Conservation (phyloP, 2,797 vertebrate genomes). For the Heliangelus exortis region DNA sequence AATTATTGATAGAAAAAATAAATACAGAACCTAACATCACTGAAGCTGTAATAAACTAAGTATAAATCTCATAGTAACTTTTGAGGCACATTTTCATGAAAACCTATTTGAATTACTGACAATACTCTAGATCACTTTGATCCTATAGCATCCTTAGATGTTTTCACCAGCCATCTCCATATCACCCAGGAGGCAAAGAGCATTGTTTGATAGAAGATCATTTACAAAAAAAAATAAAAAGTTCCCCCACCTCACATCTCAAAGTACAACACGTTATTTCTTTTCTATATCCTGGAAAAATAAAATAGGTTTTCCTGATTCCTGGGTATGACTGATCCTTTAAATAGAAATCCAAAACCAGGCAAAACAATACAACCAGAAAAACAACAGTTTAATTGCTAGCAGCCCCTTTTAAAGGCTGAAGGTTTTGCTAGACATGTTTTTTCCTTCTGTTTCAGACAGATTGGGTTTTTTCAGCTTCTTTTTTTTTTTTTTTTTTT, state of each 20-base stretch:
- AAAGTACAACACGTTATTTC: background rate
- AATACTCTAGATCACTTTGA: background rate
- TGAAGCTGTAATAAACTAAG: background rate
- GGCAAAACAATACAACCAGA: background rate
- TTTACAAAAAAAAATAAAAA: background rate
- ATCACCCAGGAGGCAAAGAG: background rate
- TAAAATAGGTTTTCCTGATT: background rate
- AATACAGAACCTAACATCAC: background rate
- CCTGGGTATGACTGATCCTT: background rate
- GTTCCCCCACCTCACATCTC: background rate
- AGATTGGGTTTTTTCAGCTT: background rate
- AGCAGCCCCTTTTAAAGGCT: background rate
- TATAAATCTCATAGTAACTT: background rate
- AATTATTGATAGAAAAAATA: background rate
- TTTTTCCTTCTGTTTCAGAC: background rate
- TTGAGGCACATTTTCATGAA: background rate
- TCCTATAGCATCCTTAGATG: background rate
- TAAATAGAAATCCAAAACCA: background rate
- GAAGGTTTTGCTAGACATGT: background rate
- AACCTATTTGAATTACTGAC: background rate
- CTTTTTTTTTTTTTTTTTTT: background rate
- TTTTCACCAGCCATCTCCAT: background rate
- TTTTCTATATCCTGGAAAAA: background rate
- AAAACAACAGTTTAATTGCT: background rate
- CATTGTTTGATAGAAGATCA: background rate